Evolutionary conservation across 2,113 vertebrate species (phyloP).

Genomic region (Baryphthengus martii): DNA sequence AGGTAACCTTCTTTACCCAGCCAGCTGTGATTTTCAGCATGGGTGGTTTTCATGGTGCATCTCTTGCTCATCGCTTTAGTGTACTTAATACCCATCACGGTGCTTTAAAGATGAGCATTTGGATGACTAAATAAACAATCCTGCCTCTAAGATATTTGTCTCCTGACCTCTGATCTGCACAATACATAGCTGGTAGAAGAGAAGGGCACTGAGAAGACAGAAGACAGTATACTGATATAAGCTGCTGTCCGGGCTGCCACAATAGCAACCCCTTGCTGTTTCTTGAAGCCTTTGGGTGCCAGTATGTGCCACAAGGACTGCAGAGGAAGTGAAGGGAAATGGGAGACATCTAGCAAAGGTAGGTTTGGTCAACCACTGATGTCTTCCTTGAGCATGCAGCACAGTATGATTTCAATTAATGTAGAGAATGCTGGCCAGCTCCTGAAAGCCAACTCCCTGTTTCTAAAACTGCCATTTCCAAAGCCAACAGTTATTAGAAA

Average conservation of each 20-base stretch:
- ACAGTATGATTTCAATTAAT: not conserved
- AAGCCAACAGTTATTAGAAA: not conserved
- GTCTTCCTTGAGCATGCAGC: not conserved
- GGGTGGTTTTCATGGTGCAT: not conserved
- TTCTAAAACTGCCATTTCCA: not conserved
- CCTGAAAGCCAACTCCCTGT: not conserved
- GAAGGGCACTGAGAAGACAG: not conserved
- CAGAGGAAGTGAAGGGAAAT: not conserved
- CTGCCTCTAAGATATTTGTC: not conserved
- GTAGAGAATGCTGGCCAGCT: not conserved
- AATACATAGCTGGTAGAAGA: not conserved
- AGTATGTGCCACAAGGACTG: not conserved
- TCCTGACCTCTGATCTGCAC: not conserved
- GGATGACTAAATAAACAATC: not conserved
- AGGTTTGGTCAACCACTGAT: not conserved
- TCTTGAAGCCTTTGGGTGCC: not conserved
- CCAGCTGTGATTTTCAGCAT: conserved; percentile 29
- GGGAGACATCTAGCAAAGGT: not conserved
- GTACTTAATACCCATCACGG: not conserved
- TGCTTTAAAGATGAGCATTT: not conserved
- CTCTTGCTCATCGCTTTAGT: not conserved
- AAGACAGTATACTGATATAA: not conserved
- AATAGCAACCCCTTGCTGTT: not conserved
- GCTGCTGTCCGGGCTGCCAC: not conserved
- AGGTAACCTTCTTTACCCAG: not conserved